phyloP scores from a whole-genome alignment of 2,797 vertebrate species.

The Etheostoma perlongum region DNA sequence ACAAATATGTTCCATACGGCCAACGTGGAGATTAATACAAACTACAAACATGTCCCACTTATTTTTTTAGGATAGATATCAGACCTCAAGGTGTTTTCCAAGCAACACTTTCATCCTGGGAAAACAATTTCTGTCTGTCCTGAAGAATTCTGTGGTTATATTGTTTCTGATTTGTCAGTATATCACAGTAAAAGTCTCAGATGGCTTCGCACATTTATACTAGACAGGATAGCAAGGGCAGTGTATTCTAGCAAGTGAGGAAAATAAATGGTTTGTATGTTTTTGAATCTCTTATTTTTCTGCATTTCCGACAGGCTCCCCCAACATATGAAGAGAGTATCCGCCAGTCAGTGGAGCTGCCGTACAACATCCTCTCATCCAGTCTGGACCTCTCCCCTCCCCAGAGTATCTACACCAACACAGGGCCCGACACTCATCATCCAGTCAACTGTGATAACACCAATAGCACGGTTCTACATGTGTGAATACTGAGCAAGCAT shows the following conservation, averaged over 20 bases:
- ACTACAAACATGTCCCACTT: conserved; percentile 61
- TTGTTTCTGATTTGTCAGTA: neutral
- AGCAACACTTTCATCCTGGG: neutral
- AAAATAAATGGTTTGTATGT: no score
- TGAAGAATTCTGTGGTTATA: neutral
- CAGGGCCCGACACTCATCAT: conserved; percentile 44
- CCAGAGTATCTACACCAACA: conserved; percentile 48
- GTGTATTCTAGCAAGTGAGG: no score
- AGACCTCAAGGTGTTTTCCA: conserved; percentile 6
- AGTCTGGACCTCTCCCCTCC: conserved; percentile 55
- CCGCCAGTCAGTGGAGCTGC: conserved; percentile 81
- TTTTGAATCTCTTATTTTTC: conserved; percentile 24
- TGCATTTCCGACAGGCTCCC: conserved; percentile 80
- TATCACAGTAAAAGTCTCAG: neutral
- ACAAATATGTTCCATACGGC: conserved; percentile 36
- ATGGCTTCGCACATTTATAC: neutral
- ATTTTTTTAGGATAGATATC: conserved; percentile 15
- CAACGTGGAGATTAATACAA: conserved; percentile 49
- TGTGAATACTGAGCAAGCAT: conserved; percentile 48
- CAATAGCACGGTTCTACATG: conserved; percentile 27
- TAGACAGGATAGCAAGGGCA: no score
- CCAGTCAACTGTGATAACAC: conserved; percentile 25
- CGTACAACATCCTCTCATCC: conserved; percentile 58
- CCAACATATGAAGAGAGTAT: conserved; percentile 90
- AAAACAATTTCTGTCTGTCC: conserved; percentile 6